phyloP scores from a whole-genome alignment of 1,140 invertebrate genomes.

The Amphibalanus amphitrite region DNA sequence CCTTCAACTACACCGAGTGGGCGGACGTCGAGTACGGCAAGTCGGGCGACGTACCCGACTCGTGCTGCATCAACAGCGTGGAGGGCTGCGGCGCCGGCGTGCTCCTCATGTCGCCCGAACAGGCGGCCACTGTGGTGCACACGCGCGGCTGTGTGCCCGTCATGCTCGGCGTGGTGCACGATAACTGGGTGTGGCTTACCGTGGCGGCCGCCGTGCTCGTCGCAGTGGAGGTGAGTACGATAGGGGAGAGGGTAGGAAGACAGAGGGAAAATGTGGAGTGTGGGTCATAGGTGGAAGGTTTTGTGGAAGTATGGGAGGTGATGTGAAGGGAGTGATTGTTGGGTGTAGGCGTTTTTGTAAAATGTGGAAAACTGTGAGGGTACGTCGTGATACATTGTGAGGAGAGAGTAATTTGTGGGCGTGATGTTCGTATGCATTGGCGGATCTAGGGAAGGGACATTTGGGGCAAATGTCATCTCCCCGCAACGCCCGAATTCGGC shows the following conservation, averaged over 20 bases:
- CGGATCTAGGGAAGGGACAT: no score
- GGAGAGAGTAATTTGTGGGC: no score
- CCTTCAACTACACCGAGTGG: slow-evolving; percentile 19
- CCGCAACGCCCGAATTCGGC: no score
- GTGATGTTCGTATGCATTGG: no score
- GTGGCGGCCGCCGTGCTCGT: slow-evolving; percentile 65
- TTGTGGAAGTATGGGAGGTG: slow-evolving; percentile 17
- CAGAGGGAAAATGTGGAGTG: no score
- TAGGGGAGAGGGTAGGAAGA: not conserved
- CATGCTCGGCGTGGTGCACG: slow-evolving; percentile 64
- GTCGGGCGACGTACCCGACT: slow-evolving; percentile 17
- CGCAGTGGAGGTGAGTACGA: slow-evolving; percentile 14
- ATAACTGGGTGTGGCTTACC: slow-evolving; percentile 66
- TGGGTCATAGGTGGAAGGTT: slow-evolving; percentile 13
- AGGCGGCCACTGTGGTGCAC: slow-evolving; percentile 43
- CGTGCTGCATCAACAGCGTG: slow-evolving; percentile 18
- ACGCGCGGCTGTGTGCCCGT: slow-evolving; percentile 66
- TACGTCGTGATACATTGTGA: no score
- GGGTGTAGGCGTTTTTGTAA: no score
- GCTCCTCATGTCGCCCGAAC: slow-evolving; percentile 5
- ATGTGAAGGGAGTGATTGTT: no score
- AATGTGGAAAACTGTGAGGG: no score
- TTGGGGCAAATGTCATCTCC: no score
- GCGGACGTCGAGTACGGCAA: slow-evolving; percentile 13
- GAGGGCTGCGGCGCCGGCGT: slow-evolving; percentile 16